A percentile compares a stretch with the other conserved stretches of the same genome.
Evolutionary conservation across 2,888 invertebrate genomes (phyloP).

Genomic region (Callyntrura guangdongensis): DNA sequence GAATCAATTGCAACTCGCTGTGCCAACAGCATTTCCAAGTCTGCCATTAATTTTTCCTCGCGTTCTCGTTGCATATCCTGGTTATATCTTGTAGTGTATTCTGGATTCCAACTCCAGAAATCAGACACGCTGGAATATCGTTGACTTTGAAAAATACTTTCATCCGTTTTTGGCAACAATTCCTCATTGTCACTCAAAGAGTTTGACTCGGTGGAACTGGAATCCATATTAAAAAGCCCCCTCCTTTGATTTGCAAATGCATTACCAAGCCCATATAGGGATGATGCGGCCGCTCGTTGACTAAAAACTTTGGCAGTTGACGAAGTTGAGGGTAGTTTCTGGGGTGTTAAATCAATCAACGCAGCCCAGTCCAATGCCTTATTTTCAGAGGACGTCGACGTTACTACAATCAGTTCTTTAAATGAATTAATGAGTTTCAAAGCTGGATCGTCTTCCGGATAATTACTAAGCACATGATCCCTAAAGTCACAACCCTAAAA

Average conservation of each 20-base stretch:
- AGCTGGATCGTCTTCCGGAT: constrained; percentile 89
- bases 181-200: constrained; percentile 80
- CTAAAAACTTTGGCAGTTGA: constrained; percentile 58
- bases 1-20: constrained; percentile 86
- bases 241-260: constrained; percentile 42
- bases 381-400: not conserved
- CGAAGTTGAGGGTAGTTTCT: constrained; percentile 65
- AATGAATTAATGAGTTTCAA: constrained; percentile 88
- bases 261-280: constrained; percentile 30
- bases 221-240: constrained; percentile 70
- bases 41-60: constrained; percentile 91
- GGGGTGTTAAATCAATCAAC: constrained; percentile 79
- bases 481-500: constrained; percentile 91
- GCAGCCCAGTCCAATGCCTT: constrained; percentile 78
- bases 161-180: constrained; percentile 64
- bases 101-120: constrained; percentile 89
- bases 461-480: constrained; percentile 90
- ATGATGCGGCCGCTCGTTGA: constrained; percentile 46
- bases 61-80: constrained; percentile 95
- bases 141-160: constrained; percentile 63
- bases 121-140: constrained; percentile 69
- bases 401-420: constrained; percentile 78
- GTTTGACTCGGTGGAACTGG: constrained; percentile 77
- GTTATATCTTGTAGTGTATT: constrained; percentile 93
- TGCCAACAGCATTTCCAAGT: constrained; percentile 89